phyloP scores from a whole-genome alignment of 2,113 vertebrate species.

The Microcebus griseorufus region DNA sequence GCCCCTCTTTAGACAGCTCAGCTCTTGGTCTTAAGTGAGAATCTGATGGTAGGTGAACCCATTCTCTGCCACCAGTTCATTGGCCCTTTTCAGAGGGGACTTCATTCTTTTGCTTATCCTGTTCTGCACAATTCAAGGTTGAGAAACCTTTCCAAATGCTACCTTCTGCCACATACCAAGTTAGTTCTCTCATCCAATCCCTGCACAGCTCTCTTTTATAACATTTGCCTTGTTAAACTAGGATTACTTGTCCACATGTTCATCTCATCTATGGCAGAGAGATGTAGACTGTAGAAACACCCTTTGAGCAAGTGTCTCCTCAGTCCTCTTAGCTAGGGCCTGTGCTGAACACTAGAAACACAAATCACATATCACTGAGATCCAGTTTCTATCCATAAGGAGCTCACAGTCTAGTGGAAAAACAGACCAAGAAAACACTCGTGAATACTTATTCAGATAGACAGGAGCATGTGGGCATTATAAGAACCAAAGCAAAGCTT shows the following conservation, averaged over 20 bases:
- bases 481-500: conserved; percentile 24
- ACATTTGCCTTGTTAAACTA: conserved; percentile 21
- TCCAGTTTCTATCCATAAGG: background rate
- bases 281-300: background rate
- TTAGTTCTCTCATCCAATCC: background rate
- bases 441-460: conserved; percentile 1
- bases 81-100: background rate
- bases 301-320: background rate
- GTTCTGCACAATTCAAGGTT: background rate
- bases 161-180: conserved; percentile 25
- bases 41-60: conserved; percentile 8
- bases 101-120: conserved; percentile 47
- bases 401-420: background rate
- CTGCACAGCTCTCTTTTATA: background rate
- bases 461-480: background rate
- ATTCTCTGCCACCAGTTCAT: background rate
- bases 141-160: conserved; percentile 13
- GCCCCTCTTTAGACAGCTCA: conserved; percentile 34
- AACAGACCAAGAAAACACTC: background rate
- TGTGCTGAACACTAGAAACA: background rate
- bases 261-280: conserved; percentile 15
- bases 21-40: conserved; percentile 25
- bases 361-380: background rate
- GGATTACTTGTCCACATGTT: background rate
- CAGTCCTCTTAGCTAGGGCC: background rate